Evolutionary conservation across 2,113 vertebrate genomes (phyloP).

Genomic region (Promerops cafer): DNA sequence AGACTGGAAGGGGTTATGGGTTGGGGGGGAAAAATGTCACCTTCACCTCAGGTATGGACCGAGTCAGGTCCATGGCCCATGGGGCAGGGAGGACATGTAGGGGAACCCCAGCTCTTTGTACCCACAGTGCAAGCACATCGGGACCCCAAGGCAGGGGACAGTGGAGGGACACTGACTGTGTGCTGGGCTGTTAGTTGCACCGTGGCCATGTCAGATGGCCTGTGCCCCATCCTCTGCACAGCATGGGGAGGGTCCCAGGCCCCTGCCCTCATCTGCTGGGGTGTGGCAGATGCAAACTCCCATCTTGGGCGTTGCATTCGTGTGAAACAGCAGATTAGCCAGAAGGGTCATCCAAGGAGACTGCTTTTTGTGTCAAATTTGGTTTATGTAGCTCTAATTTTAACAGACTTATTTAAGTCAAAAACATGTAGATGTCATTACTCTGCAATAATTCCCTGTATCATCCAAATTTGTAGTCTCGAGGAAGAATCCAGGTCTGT

Average conservation of each 20-base stretch:
- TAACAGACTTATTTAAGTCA: background rate
- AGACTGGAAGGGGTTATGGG: background rate
- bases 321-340: background rate
- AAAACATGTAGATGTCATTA: background rate
- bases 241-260: fast-evolving
- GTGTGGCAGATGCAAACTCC: background rate
- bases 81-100: background rate
- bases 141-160: background rate
- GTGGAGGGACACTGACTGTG: fast-evolving
- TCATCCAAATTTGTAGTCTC: background rate
- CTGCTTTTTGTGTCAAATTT: background rate
- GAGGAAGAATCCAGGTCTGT: background rate
- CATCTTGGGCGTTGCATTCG: fast-evolving
- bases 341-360: background rate
- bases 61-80: fast-evolving
- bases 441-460: background rate
- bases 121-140: fast-evolving
- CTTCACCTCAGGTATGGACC: background rate
- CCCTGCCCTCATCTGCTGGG: background rate
- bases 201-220: fast-evolving
- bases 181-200: background rate
- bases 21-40: fast-evolving
- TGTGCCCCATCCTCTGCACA: background rate
- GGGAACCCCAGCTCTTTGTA: background rate
- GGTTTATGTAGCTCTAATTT: background rate